Conservation (phyloP, 1,140 invertebrate species). For the Zophobas morio region DNA sequence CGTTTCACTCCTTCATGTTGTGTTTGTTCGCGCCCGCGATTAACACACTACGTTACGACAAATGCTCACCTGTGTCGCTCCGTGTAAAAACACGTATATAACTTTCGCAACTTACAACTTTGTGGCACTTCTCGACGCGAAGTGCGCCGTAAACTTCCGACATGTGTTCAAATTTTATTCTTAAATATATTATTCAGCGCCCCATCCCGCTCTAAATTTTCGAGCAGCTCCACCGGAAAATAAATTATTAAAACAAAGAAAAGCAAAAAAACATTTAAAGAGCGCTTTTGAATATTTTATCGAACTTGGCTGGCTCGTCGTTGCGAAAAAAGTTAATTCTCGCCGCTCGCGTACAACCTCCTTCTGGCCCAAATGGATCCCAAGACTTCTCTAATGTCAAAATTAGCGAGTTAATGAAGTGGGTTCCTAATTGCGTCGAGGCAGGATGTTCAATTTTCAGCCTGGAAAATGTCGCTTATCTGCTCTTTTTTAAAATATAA, state of each 20-base stretch:
- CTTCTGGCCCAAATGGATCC: conserved; percentile 35
- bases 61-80: no score
- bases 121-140: no score
- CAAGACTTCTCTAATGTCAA: conserved; percentile 43
- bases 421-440: conserved; percentile 43
- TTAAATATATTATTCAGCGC: no score
- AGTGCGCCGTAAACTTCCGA: no score
- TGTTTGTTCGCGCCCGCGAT: no score
- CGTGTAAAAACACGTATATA: no score
- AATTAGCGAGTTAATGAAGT: conserved; percentile 47
- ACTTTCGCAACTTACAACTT: no score
- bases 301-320: conserved; percentile 5
- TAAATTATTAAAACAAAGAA: conserved; percentile 16
- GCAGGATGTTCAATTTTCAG: conserved; percentile 41
- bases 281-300: conserved; percentile 4
- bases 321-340: conserved; percentile 17
- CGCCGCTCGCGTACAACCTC: background rate
- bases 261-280: conserved; percentile 12
- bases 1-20: no score
- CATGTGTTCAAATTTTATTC: no score
- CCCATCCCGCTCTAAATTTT: background rate
- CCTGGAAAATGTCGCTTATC: conserved; percentile 37
- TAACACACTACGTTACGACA: no score
- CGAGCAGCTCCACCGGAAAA: conserved; percentile 1
- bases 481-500: conserved; percentile 24